phyloP scores from a whole-genome alignment of 2,113 vertebrate species.

The Oenanthe oenanthe region DNA sequence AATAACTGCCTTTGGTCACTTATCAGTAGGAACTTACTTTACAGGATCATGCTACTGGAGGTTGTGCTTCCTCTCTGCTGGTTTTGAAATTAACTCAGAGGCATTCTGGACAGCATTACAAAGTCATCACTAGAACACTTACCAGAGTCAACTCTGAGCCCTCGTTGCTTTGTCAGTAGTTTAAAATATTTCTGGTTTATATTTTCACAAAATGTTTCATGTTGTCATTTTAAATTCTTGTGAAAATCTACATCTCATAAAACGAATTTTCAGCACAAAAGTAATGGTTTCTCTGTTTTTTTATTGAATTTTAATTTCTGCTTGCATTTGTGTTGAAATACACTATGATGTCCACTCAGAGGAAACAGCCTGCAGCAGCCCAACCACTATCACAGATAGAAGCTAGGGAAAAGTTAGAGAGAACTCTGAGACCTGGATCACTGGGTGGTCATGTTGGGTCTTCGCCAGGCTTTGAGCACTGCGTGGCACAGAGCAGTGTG shows the following conservation, averaged over 20 bases:
- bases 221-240: background rate
- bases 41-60: background rate
- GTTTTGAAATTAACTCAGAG: background rate
- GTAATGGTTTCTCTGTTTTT: background rate
- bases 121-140: background rate
- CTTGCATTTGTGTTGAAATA: background rate
- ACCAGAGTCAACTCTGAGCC: background rate
- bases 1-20: background rate
- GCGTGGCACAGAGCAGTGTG: background rate
- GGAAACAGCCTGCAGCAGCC: background rate
- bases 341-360: background rate
- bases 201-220: background rate
- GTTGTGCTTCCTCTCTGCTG: background rate
- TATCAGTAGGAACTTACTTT: background rate
- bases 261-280: background rate
- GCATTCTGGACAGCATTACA: background rate
- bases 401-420: background rate
- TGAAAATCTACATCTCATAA: background rate
- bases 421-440: background rate
- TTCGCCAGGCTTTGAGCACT: background rate
- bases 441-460: background rate
- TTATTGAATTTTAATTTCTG: background rate
- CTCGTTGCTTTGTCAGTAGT: background rate
- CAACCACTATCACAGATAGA: background rate
- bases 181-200: background rate